Evolutionary conservation across 2,797 vertebrate species (phyloP), one percentile per base, ranked within the genome.

Genomic region (Apogon talboti): DNA sequence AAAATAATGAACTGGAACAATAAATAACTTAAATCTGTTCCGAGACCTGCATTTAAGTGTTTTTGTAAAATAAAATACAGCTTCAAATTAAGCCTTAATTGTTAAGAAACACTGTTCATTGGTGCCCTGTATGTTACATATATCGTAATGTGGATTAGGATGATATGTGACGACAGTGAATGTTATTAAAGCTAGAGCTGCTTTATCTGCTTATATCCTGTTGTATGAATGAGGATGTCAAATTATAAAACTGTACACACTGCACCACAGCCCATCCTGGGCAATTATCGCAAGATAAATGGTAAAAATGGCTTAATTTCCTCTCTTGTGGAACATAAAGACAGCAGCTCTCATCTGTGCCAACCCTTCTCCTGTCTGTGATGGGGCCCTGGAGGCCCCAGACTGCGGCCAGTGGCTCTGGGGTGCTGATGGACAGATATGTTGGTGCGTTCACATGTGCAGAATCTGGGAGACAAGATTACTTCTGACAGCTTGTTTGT

Each of bases 401-500:
- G 79, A 81, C 86, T 78, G 78, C 74, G 86, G 86, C 70, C 85
- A 70, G 51, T 71, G 81, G 77, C 74, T 82, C 56, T 64, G 76
- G 52, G 60, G 58, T 56, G 40, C 83, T 89, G 91, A 91, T 87
- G 76, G 89, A 91, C 85, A 89, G 85, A 89, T 88, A 90, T 87
- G 85, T 76, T 56, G 78, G 81, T 81, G 81, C 76, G 76, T 83
- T 91, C 84, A 68, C 83, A 88, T 86, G 86, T 84, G 85, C 81
- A 85, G 64, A 87, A 78, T 87, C 86, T 74, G 69, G 69, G 69
- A 79, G 90, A 91, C 79, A 78, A 89, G 87, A 94, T 93, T 87
- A 87, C 82, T 88, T 90, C 80, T 86, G 92, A 93, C 92, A 93
- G 89, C 79, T 88, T 92, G 91, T 92, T 93, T 93, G 91, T 90